These are phyloP conservation scores for Heliopora coerulea DNA, from an alignment of 92 coral and sea anemone genomes.

Conservation along the genomic window DNA sequence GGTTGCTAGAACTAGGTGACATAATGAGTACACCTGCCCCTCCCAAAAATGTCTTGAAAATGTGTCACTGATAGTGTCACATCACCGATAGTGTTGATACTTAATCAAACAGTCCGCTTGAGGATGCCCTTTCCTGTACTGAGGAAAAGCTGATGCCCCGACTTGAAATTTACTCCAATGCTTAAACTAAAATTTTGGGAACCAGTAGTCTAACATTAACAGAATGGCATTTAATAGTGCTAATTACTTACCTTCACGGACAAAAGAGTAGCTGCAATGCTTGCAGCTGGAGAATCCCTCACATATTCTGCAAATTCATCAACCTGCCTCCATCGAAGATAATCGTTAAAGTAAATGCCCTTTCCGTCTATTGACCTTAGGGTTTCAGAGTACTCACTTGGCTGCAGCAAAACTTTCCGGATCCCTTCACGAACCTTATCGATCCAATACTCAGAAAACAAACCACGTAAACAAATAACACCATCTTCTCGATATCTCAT, in stretches of 20 bases:
- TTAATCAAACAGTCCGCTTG: no score
- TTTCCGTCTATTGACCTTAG: constrained; percentile 29
- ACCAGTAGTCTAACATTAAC: no score
- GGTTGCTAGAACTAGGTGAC: no score
- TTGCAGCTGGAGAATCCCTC: constrained; percentile 69
- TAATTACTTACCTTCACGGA: constrained; percentile 50
- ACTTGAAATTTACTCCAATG: no score
- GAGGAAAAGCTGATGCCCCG: no score
- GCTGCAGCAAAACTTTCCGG: constrained; percentile 49
- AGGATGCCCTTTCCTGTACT: no score
- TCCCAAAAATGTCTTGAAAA: no score
- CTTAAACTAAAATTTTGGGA: no score
- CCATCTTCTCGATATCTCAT: constrained; percentile 46
- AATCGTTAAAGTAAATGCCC: constrained; percentile 71
- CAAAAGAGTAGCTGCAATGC: constrained; percentile 67
- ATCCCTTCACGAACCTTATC: constrained; percentile 65
- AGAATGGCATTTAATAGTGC: neutral
- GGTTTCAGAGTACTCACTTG: constrained; percentile 57
- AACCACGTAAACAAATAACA: constrained; percentile 74
- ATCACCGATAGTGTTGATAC: no score
- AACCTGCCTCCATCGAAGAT: constrained; percentile 57
- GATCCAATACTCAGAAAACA: constrained; percentile 70
- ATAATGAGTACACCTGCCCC: no score
- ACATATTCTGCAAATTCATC: constrained; percentile 70
- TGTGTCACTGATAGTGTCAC: no score